Evolutionary conservation across 2,797 vertebrate genomes (phyloP).

Genomic region (Phyllotis vaccarum): DNA sequence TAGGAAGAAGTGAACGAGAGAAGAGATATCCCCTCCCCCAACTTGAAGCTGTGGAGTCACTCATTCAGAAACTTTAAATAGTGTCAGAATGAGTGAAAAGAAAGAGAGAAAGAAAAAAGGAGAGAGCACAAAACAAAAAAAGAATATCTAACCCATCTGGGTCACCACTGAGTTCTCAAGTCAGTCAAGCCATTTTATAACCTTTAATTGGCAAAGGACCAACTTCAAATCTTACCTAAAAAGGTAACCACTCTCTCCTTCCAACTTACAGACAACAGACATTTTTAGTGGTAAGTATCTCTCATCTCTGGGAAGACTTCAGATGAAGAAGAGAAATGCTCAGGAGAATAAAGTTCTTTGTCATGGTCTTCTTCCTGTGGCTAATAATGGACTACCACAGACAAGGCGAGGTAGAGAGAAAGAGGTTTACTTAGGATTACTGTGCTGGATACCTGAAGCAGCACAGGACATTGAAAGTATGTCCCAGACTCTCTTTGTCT

Average conservation of each 20-base stretch:
- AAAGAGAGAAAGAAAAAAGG: background rate
- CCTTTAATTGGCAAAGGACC: background rate
- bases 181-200: background rate
- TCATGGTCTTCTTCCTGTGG: background rate
- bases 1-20: background rate
- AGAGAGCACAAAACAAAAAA: no score
- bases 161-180: background rate
- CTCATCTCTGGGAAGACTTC: background rate
- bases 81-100: background rate
- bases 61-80: background rate
- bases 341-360: background rate
- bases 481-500: background rate
- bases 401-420: background rate
- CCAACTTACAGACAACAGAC: background rate
- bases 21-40: no score
- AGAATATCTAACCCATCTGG: background rate
- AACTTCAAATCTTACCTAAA: background rate
- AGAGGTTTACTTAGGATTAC: background rate
- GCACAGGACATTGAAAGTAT: background rate
- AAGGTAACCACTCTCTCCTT: background rate
- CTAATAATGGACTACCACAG: background rate
- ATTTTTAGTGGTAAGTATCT: background rate
- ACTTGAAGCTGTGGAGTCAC: background rate
- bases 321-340: slow-evolving; percentile 8
- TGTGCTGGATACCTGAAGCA: background rate